phyloP scores from a whole-genome alignment of 2,113 vertebrate genomes.

The Symphodus melops region DNA sequence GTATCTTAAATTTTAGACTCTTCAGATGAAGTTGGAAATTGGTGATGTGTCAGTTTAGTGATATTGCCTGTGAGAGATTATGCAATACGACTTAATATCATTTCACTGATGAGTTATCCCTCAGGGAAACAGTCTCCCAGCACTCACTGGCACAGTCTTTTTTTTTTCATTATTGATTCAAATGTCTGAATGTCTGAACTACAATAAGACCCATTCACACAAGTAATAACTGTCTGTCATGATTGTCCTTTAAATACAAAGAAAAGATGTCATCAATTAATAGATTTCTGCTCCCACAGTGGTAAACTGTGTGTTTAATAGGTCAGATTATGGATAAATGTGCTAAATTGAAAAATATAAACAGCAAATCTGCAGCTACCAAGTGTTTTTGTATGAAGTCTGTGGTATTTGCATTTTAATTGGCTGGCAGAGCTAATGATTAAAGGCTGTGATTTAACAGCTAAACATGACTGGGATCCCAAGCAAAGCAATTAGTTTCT shows the following conservation, averaged over 20 bases:
- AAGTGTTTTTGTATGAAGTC: conserved; percentile 25
- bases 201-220: conserved; percentile 18
- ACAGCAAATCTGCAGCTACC: conserved; percentile 19
- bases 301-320: conserved; percentile 11
- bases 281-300: background rate
- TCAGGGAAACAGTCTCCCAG: background rate
- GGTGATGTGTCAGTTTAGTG: background rate
- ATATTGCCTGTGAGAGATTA: background rate
- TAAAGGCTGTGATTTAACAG: conserved; percentile 44
- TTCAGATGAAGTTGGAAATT: background rate
- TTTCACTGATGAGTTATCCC: background rate
- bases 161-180: conserved; percentile 21
- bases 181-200: background rate
- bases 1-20: too few relatives aligned
- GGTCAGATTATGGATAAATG: conserved; percentile 27
- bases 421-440: conserved; percentile 41
- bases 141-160: conserved; percentile 8
- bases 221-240: conserved; percentile 1
- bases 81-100: background rate
- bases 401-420: conserved; percentile 59
- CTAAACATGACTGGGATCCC: conserved; percentile 46
- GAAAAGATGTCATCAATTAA: background rate
- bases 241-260: conserved; percentile 41
- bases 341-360: conserved; percentile 27
- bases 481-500: conserved; percentile 46